phyloP scores from a whole-genome alignment of 2,888 invertebrate genomes.

The Amaurobius ferox region DNA sequence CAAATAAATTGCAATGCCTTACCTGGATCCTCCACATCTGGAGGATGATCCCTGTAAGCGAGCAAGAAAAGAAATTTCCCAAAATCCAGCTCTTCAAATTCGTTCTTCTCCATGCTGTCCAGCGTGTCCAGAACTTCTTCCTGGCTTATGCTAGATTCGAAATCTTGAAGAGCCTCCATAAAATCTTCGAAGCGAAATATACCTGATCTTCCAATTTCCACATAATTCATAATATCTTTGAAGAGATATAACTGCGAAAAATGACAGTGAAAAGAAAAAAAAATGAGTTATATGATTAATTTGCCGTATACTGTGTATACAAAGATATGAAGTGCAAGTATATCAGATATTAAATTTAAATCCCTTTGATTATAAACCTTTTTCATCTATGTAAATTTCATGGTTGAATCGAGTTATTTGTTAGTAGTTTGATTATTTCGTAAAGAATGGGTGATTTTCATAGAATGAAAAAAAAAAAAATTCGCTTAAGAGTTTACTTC shows the following conservation, averaged over 20 bases:
- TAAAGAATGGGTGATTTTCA: too few relatives aligned
- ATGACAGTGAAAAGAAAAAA: too few relatives aligned
- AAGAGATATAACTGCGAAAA: constrained; percentile 27
- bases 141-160: constrained; percentile 34
- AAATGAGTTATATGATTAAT: too few relatives aligned
- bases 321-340: too few relatives aligned
- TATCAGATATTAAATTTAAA: too few relatives aligned
- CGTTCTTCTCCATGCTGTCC: constrained; percentile 22
- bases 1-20: neutral
- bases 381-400: too few relatives aligned
- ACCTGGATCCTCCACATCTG: constrained; percentile 19
- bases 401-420: too few relatives aligned
- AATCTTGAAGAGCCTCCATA: constrained; percentile 33
- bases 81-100: constrained; percentile 61
- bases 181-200: constrained; percentile 29
- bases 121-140: constrained; percentile 38
- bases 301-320: too few relatives aligned
- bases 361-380: too few relatives aligned
- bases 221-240: constrained; percentile 31
- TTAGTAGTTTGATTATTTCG: too few relatives aligned
- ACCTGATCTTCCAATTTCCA: constrained; percentile 32
- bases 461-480: too few relatives aligned
- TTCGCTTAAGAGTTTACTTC: too few relatives aligned
- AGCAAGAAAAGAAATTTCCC: constrained; percentile 59
- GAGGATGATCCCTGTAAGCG: constrained; percentile 32